Evolutionary conservation across 2,113 vertebrate species (phyloP).

Genomic region (Sylvietta virens): DNA sequence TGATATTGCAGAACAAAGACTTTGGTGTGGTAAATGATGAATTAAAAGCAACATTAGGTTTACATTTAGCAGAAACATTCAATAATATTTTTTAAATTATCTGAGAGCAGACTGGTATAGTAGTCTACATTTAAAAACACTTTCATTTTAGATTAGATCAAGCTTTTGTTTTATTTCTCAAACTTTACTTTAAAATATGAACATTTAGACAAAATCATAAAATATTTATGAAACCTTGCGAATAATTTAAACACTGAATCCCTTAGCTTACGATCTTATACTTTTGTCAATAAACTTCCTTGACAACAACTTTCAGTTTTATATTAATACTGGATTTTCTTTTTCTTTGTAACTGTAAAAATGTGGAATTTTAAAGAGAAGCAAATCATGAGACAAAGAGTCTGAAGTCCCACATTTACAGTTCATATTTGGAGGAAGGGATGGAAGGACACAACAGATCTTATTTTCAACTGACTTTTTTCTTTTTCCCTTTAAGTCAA

Average conservation of each 20-base stretch:
- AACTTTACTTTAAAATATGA: neutral
- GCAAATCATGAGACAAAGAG: neutral
- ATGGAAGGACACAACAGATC: neutral
- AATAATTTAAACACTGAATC: neutral
- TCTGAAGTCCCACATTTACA: neutral
- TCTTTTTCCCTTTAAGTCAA: neutral
- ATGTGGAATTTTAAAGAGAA: neutral
- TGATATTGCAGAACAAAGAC: neutral
- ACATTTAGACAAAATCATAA: neutral
- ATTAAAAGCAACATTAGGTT: constrained; percentile 5
- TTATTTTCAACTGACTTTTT: neutral
- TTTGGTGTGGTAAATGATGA: neutral
- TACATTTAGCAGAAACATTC: neutral
- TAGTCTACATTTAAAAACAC: neutral
- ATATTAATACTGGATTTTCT: neutral
- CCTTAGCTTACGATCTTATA: neutral
- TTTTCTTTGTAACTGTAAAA: neutral
- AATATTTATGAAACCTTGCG: neutral
- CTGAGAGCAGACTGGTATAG: neutral
- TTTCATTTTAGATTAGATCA: neutral
- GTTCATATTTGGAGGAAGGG: neutral
- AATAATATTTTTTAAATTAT: neutral
- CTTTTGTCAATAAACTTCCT: neutral
- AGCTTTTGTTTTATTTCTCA: neutral
- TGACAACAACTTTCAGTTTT: neutral